Base-by-base conservation (phyloP, 2,888 invertebrate species). In the Prosapia bicincta region DNA sequence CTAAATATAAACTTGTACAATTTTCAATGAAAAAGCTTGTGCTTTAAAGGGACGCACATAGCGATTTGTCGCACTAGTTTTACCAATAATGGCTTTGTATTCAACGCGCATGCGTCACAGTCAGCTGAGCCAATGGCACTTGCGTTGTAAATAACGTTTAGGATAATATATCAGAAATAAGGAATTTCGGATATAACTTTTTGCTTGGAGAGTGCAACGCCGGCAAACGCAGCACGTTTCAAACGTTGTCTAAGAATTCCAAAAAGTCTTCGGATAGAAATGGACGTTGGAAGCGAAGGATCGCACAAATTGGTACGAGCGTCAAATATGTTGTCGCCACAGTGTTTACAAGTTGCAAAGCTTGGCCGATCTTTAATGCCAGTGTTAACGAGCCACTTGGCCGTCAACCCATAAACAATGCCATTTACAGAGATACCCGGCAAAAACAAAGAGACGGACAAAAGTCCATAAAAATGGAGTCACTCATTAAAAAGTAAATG, bases 381-480 rank as follows among this genome's bases (percentile, higher is more conserved):
- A 3, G 54, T 54, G 54, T 54, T 54, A 54, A 54, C 54, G 54
- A 54, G 54, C 54, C 54, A 20, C 20, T 20, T 54, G 20, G 20
- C 20, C 10, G 54, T 54, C 54, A 6, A 20, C 20, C 54, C 54
- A 54, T 54, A 54, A 54, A 54, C 54, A 54, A 54, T 54, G 54
- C 54, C 54, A 54, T 54, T 54, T 54, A 54, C 54, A 54, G 54
- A 54, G 54, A 54, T 54, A n/a, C 20, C 54, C 20, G 20, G 20
- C 54, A 54, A 54, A 54, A 54, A 54, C 54, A 54, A 54, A 54
- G 54, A 54, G 54, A 54, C 54, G 54, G 54, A 54, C 54, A 54
- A 54, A 54, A 54, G 54, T 54, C 54, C 54, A 54, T 54, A 54
- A 54, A 54, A 54, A 54, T 54, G 54, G 54, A 20, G 54, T 20